A percentile compares a stretch with the other conserved stretches of the same genome.
Evolutionary conservation across 2,888 invertebrate genomes (phyloP).

Genomic region (Platerodrilus igneus): DNA sequence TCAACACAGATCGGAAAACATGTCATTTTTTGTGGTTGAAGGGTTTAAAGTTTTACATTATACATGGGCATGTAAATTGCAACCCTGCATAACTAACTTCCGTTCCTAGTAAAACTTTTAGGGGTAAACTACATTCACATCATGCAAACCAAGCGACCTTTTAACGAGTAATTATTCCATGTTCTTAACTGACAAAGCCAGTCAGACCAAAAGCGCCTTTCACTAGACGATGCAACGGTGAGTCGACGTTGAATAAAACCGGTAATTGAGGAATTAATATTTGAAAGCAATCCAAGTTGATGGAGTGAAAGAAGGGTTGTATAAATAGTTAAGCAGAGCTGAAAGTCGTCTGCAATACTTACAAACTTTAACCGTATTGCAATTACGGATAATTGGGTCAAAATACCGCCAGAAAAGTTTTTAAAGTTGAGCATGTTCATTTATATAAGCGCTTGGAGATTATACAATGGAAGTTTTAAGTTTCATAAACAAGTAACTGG

Average conservation of each 20-base stretch:
- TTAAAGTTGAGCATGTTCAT: constrained; percentile 18
- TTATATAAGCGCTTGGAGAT: too few relatives aligned
- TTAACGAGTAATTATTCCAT: constrained; percentile 24
- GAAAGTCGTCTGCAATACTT: constrained; percentile 35
- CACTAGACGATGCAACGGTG: constrained; percentile 18
- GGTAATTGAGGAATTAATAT: constrained; percentile 50
- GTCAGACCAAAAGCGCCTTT: constrained; percentile 22
- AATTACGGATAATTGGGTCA: constrained; percentile 21
- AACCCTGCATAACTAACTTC: too few relatives aligned
- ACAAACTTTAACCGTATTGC: constrained; percentile 32
- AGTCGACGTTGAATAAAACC: constrained; percentile 41
- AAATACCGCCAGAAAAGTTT: constrained; percentile 18
- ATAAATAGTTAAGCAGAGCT: constrained; percentile 34
- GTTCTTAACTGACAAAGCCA: constrained; percentile 23
- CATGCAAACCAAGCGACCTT: too few relatives aligned
- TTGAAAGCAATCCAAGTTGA: constrained; percentile 43
- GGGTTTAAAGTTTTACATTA: too few relatives aligned
- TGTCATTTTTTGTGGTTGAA: too few relatives aligned
- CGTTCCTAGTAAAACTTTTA: too few relatives aligned
- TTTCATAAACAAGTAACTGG: constrained; percentile 8
- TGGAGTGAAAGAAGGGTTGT: constrained; percentile 33
- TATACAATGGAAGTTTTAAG: constrained; percentile 16
- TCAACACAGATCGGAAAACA: too few relatives aligned
- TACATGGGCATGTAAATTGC: too few relatives aligned
- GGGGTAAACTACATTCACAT: too few relatives aligned